Percentiles rank a stretch among this genome's conserved stretches.
Evolutionary conservation across 2,113 vertebrate species (phyloP).

Genomic region (Hydropotes inermis): DNA sequence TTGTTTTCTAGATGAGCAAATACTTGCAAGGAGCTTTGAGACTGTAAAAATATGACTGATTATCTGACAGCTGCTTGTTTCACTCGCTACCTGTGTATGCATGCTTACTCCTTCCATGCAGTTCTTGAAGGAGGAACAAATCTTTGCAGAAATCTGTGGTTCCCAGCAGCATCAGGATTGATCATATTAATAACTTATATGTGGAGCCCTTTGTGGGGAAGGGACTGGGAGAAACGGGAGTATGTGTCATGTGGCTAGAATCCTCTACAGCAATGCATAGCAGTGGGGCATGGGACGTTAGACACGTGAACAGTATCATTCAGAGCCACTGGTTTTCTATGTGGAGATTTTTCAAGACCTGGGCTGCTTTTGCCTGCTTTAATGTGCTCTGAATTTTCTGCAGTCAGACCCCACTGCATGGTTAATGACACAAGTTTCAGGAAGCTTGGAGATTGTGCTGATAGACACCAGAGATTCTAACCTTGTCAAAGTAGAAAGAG

Average conservation of each 20-base stretch:
- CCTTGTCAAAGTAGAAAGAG: constrained; percentile 67
- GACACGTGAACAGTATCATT: constrained; percentile 26
- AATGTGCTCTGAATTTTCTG: constrained; percentile 51
- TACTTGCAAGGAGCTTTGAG: not conserved
- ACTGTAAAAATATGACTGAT: not conserved
- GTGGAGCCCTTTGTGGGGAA: not conserved
- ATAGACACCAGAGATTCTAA: constrained; percentile 37
- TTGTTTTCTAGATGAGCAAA: constrained; percentile 22
- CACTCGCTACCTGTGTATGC: not conserved
- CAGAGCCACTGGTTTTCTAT: not conserved
- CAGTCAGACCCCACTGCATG: constrained; percentile 4
- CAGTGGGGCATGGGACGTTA: not conserved
- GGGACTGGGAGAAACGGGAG: not conserved
- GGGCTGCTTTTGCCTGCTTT: not conserved
- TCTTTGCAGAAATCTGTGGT: constrained; percentile 1
- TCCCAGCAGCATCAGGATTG: not conserved
- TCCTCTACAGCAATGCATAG: not conserved
- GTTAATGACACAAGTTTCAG: constrained; percentile 55
- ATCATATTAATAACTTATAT: not conserved
- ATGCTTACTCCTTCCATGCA: not conserved
- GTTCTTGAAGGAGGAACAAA: constrained; percentile 10
- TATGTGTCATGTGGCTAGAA: not conserved
- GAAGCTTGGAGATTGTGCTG: constrained; percentile 45
- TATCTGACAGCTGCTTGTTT: constrained; percentile 21
- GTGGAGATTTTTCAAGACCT: not conserved